These are phyloP conservation scores for Hippoglossus hippoglossus DNA, from an alignment of 2,797 vertebrate genomes.

Conservation along the genomic window DNA sequence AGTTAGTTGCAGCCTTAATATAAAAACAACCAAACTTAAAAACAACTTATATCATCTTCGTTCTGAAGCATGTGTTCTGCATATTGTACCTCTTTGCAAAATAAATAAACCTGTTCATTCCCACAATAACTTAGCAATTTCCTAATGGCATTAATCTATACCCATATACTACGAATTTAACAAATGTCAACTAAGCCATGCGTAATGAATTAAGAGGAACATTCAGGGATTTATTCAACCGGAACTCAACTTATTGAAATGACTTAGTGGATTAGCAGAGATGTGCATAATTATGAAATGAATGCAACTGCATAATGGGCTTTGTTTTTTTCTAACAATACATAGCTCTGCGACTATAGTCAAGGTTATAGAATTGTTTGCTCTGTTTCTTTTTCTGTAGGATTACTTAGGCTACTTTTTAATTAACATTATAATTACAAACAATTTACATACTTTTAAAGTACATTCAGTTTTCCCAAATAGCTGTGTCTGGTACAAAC, in stretches of 20 bases:
- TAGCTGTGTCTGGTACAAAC: constrained; percentile 20
- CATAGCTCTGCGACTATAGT: constrained; percentile 44
- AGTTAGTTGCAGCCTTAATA: no score
- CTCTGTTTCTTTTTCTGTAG: constrained; percentile 23
- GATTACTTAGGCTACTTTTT: constrained; percentile 34
- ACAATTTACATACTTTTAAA: constrained; percentile 30
- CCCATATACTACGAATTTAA: constrained; percentile 34
- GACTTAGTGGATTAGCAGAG: constrained; percentile 57
- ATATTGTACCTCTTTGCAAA: constrained; percentile 19
- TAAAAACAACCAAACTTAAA: background rate
- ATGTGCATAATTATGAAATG: constrained; percentile 72
- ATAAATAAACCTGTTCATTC: constrained; percentile 20
- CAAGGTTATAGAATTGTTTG: constrained; percentile 38
- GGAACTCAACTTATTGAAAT: constrained; percentile 59
- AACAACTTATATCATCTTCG: background rate
- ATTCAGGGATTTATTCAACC: constrained; percentile 54
- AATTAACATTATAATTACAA: constrained; percentile 56
- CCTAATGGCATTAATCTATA: constrained; percentile 43
- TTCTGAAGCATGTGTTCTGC: background rate
- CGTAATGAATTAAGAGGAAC: constrained; percentile 56
- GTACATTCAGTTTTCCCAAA: constrained; percentile 30
- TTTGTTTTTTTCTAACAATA: constrained; percentile 60
- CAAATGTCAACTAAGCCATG: constrained; percentile 51
- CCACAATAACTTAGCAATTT: constrained; percentile 32
- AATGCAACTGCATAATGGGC: constrained; percentile 65